Percentiles rank a stretch among this genome's conserved stretches.
Conservation (phyloP, 2,113 vertebrate genomes). For the Ctenomys sociabilis region DNA sequence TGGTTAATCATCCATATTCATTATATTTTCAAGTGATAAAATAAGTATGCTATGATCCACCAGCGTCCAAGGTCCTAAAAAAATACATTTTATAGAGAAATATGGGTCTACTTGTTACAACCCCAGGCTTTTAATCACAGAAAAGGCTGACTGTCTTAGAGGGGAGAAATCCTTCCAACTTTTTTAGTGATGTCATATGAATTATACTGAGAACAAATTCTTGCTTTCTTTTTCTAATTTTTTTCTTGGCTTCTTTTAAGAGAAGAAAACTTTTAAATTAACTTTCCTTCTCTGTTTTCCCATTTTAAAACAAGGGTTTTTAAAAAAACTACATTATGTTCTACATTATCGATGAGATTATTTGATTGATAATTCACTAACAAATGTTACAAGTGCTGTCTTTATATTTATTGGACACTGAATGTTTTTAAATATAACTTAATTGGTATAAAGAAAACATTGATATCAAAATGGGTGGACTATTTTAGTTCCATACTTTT, state of each 20-base stretch:
- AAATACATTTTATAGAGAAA: background rate
- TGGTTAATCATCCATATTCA: background rate
- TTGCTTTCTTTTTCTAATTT: background rate
- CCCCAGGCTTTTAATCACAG: background rate
- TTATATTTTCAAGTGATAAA: background rate
- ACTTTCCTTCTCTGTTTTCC: background rate
- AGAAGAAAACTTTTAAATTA: background rate
- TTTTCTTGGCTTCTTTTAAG: background rate
- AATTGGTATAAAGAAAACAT: background rate
- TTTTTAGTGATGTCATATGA: background rate
- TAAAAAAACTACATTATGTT: background rate
- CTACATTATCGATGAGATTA: background rate
- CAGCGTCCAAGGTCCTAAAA: background rate
- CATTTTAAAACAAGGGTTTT: background rate
- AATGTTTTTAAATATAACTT: background rate
- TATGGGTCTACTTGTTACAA: background rate
- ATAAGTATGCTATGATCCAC: background rate
- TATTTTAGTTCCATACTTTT: background rate
- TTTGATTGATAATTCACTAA: constrained; percentile 8
- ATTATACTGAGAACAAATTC: background rate
- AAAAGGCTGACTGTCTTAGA: background rate
- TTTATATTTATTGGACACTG: background rate
- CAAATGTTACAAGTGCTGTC: background rate
- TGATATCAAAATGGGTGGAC: background rate
- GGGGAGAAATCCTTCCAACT: background rate